Conservation (phyloP, 92 coral and sea anemone species). For the Galaxea fascicularis region DNA sequence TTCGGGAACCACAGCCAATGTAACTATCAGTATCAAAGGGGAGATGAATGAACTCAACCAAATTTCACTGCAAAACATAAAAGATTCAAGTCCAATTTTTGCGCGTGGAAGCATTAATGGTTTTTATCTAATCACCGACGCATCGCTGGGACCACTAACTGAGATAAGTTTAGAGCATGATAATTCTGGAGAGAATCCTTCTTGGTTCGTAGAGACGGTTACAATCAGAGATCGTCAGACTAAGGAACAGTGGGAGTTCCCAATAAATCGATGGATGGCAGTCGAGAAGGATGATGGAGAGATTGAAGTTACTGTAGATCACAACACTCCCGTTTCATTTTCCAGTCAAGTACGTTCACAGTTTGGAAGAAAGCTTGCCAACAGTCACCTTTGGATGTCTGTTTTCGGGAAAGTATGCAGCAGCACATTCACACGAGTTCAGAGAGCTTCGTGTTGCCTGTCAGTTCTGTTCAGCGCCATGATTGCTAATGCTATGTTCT, state of each 20-base stretch:
- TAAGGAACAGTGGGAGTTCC: constrained; percentile 57
- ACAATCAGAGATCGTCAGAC: constrained; percentile 49
- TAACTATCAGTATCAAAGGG: constrained; percentile 22
- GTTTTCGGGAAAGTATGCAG: constrained; percentile 58
- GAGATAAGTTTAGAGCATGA: constrained; percentile 53
- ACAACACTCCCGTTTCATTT: constrained; percentile 18
- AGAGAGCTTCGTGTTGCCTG: constrained; percentile 75
- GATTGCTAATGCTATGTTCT: constrained; percentile 76
- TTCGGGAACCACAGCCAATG: constrained; percentile 40
- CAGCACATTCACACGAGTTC: constrained; percentile 66
- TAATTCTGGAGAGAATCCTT: constrained; percentile 56
- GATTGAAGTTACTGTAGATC: constrained; percentile 43
- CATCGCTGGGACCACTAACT: constrained; percentile 37
- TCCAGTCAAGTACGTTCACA: constrained; percentile 53
- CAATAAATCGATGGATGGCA: constrained; percentile 70
- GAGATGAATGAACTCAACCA: neutral
- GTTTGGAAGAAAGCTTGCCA: constrained; percentile 49
- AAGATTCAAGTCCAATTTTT: constrained; percentile 12
- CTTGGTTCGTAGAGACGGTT: constrained; percentile 65
- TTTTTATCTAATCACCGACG: constrained; percentile 26
- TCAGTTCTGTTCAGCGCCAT: constrained; percentile 59
- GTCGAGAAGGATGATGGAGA: constrained; percentile 59
- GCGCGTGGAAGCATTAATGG: constrained; percentile 60
- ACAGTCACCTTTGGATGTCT: constrained; percentile 77
- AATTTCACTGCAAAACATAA: constrained; percentile 9